These are phyloP conservation scores for Geopemphigus sp. DNA, from an alignment of 1,140 invertebrate genomes.

Conservation along the genomic window DNA sequence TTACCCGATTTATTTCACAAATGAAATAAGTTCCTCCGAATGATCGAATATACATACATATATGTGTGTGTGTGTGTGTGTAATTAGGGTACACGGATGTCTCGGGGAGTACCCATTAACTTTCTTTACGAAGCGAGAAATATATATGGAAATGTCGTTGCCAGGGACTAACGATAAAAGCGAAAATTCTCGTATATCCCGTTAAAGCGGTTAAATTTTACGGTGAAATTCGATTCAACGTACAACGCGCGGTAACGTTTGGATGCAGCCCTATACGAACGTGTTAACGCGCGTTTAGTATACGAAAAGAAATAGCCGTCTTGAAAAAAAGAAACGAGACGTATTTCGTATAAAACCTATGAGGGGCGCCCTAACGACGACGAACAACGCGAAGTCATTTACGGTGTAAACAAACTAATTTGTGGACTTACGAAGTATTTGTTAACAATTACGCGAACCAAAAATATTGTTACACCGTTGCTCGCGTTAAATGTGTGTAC, in stretches of 20 bases:
- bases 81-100: neutral
- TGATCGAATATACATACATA: neutral
- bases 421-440: too few relatives aligned
- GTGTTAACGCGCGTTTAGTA: too few relatives aligned
- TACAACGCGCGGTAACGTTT: neutral
- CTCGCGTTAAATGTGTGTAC: too few relatives aligned
- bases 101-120: neutral
- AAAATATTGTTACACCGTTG: too few relatives aligned
- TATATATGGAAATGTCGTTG: neutral
- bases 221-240: neutral
- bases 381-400: too few relatives aligned
- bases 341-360: neutral
- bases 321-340: neutral
- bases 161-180: neutral
- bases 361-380: too few relatives aligned
- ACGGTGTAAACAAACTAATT: too few relatives aligned
- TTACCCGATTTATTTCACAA: neutral
- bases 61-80: too few relatives aligned
- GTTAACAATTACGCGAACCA: too few relatives aligned
- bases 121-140: neutral
- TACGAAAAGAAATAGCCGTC: neutral
- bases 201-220: neutral
- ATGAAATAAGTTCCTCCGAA: neutral
- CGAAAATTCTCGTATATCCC: neutral
- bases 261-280: too few relatives aligned